A percentile compares a stretch with the other conserved stretches of the same genome.
Conservation (phyloP, 2,113 vertebrate genomes). For the Clupea harengus region DNA sequence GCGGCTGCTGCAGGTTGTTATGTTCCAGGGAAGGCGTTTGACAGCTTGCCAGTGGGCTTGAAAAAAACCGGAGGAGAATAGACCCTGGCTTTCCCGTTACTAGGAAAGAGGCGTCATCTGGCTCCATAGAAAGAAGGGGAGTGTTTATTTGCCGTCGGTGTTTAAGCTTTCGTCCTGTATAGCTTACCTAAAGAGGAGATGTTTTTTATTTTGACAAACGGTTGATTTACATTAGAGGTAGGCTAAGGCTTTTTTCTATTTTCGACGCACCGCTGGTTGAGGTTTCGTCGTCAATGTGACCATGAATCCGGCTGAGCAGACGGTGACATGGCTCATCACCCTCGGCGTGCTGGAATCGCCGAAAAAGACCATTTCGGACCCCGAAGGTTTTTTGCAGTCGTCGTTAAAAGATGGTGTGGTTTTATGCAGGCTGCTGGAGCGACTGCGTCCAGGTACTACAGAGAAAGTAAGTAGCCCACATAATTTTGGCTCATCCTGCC, state of each 20-base stretch:
- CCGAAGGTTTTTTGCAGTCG: constrained; percentile 87
- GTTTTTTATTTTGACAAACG: constrained; percentile 51
- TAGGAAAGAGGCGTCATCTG: constrained; percentile 73
- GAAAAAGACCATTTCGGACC: constrained; percentile 92
- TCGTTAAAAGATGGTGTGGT: constrained; percentile 92
- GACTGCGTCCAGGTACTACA: constrained; percentile 88
- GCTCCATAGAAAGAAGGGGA: constrained; percentile 59
- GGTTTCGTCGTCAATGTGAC: constrained; percentile 55
- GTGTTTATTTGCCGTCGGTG: constrained; percentile 52
- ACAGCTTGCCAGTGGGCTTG: constrained; percentile 71
- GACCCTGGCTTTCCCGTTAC: constrained; percentile 64
- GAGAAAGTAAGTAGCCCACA: constrained; percentile 75
- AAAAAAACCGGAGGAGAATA: constrained; percentile 62
- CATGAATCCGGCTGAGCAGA: constrained; percentile 96
- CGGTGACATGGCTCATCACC: constrained; percentile 94
- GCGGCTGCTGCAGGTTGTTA: constrained; percentile 74
- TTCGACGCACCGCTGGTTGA: constrained; percentile 51
- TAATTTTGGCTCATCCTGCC: constrained; percentile 20
- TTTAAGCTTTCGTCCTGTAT: constrained; percentile 8
- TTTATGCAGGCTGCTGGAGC: constrained; percentile 88
- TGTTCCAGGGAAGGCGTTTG: constrained; percentile 71
- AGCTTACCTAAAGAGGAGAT: constrained; percentile 22
- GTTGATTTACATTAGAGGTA: constrained; percentile 56
- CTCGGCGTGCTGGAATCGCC: constrained; percentile 93
- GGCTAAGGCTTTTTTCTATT: constrained; percentile 38